phyloP scores from a whole-genome alignment of 2,797 vertebrate species.

The Neosilurus mollespiculum region DNA sequence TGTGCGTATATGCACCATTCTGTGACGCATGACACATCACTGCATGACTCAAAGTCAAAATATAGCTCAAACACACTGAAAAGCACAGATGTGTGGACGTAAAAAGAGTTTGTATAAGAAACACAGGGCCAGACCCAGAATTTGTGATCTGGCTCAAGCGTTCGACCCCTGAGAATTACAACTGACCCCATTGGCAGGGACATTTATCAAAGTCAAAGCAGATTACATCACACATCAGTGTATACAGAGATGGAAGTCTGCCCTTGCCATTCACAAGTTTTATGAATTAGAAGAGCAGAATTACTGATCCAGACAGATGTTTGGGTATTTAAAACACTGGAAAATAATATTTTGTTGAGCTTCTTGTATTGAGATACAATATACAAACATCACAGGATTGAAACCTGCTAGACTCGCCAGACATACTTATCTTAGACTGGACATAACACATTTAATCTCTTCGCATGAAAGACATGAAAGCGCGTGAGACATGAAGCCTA shows the following conservation, averaged over 20 bases:
- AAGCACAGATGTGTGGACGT: neutral
- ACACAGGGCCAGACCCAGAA: neutral
- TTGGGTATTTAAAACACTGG: neutral
- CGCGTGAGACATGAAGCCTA: slow-evolving; percentile 14
- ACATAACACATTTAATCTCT: slow-evolving; percentile 33
- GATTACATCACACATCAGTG: slow-evolving; percentile 27
- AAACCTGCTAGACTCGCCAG: slow-evolving; percentile 46
- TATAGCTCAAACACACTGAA: slow-evolving; percentile 18
- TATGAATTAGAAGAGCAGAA: neutral
- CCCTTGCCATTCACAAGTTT: slow-evolving; percentile 18
- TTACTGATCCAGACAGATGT: neutral
- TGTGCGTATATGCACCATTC: slow-evolving; percentile 1
- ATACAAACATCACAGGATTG: slow-evolving; percentile 35
- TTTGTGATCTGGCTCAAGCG: slow-evolving; percentile 8
- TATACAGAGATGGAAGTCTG: slow-evolving; percentile 31
- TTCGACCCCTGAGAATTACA: slow-evolving; percentile 34
- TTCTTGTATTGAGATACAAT: neutral
- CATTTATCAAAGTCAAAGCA: slow-evolving; percentile 42
- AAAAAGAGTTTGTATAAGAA: neutral
- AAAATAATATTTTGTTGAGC: neutral
- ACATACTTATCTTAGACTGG: slow-evolving; percentile 15
- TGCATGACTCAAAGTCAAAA: slow-evolving; percentile 31
- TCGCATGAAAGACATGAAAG: slow-evolving; percentile 42
- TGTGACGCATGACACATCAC: slow-evolving; percentile 9
- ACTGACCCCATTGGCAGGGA: slow-evolving; percentile 35